Conservation (phyloP, 2,888 invertebrate species). For the Cephus sareptanus region DNA sequence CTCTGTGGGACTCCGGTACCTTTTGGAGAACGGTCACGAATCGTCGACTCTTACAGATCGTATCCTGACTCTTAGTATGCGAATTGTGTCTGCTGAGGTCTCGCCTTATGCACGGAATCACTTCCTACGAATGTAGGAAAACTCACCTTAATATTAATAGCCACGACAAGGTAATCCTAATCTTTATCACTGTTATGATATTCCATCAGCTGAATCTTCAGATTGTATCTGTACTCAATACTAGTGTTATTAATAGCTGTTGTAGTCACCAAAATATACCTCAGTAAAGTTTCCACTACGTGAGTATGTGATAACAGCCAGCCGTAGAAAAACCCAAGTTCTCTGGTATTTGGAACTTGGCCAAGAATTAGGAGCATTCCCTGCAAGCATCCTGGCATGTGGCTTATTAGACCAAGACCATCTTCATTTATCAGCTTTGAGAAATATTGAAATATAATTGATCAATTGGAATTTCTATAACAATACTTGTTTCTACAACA, state of each 20-base stretch:
- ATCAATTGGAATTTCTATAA: not conserved
- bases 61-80: constrained; percentile 34
- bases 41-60: constrained; percentile 17
- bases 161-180: not conserved
- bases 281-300: not conserved
- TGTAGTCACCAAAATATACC: not conserved
- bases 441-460: not conserved
- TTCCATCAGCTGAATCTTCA: not conserved
- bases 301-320: not conserved
- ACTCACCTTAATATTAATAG: constrained; percentile 18
- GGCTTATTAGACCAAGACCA: constrained; percentile 20
- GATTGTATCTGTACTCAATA: not conserved
- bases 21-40: constrained; percentile 42
- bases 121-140: constrained; percentile 25
- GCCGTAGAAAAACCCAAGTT: not conserved
- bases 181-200: not conserved
- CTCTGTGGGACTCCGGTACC: constrained; percentile 27
- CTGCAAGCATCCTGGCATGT: constrained; percentile 13
- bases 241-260: not conserved
- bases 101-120: constrained; percentile 31
- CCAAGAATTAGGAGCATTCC: constrained; percentile 40
- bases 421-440: not conserved
- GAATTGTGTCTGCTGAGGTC: constrained; percentile 31
- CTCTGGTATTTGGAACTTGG: constrained; percentile 16
- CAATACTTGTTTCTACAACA: not conserved